Percentiles rank a stretch among this genome's conserved stretches.
phyloP scores from a whole-genome alignment of 2,113 vertebrate genomes.

The Mirounga angustirostris region DNA sequence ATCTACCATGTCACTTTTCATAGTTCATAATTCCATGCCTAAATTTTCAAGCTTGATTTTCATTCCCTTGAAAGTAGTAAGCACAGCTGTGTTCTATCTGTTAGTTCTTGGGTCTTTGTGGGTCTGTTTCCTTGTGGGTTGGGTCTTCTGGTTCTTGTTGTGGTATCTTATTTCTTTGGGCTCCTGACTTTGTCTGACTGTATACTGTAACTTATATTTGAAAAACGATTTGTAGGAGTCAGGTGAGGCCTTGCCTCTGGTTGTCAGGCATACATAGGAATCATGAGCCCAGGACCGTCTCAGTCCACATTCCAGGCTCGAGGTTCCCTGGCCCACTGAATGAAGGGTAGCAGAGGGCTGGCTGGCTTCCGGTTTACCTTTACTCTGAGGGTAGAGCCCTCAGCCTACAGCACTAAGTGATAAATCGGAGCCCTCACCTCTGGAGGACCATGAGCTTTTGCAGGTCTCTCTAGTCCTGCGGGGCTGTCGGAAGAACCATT shows the following conservation, averaged over 20 bases:
- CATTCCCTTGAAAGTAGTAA: neutral
- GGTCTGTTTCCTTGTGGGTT: accelerated
- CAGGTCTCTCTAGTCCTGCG: neutral
- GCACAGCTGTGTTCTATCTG: neutral
- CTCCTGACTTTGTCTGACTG: neutral
- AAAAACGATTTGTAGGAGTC: neutral
- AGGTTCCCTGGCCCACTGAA: neutral
- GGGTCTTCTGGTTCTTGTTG: neutral
- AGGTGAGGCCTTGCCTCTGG: neutral
- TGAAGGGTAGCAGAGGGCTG: neutral
- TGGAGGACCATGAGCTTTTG: accelerated
- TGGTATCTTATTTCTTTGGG: neutral
- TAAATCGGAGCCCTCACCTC: neutral
- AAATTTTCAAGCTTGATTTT: neutral
- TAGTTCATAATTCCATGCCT: neutral
- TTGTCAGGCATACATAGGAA: neutral
- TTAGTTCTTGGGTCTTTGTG: neutral
- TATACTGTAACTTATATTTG: accelerated
- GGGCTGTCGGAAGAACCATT: neutral
- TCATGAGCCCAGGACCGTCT: neutral
- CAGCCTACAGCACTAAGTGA: accelerated
- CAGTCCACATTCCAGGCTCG: neutral
- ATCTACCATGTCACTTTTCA: neutral
- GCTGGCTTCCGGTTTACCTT: neutral
- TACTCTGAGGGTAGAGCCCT: neutral